Evolutionary conservation across 2,113 vertebrate species (phyloP).

Genomic region (Dolichotis patagonum): DNA sequence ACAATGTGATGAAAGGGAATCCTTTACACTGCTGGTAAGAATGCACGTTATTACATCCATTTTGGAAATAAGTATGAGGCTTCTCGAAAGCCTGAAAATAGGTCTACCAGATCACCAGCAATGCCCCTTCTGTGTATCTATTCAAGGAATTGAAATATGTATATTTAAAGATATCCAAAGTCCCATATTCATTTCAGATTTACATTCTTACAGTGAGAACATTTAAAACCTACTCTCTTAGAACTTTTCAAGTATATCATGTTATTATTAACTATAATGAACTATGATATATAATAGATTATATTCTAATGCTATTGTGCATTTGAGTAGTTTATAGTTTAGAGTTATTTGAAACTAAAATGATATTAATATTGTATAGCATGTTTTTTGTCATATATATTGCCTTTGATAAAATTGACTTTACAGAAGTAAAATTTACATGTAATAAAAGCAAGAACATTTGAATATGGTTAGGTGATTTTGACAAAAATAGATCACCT

Average conservation of each 20-base stretch:
- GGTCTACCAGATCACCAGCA: background rate
- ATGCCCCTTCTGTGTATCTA: background rate
- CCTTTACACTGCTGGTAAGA: background rate
- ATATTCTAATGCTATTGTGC: no score
- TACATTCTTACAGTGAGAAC: background rate
- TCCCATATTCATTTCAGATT: background rate
- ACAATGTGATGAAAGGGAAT: background rate
- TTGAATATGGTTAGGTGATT: no score
- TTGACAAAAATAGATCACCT: no score
- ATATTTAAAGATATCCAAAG: background rate
- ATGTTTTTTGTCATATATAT: no score
- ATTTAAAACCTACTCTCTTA: background rate
- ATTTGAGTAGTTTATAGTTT: no score
- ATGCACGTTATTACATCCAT: background rate
- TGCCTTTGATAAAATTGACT: no score
- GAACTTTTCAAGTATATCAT: background rate
- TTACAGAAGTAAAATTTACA: no score
- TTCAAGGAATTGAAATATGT: background rate
- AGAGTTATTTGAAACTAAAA: no score
- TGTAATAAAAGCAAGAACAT: no score
- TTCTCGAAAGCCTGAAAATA: background rate
- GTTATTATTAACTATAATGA: background rate
- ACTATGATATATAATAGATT: background rate
- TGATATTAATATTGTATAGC: no score
- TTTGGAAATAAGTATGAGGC: background rate